Evolutionary conservation across 2,113 vertebrate species (phyloP).

Genomic region (Desmodus rotundus): DNA sequence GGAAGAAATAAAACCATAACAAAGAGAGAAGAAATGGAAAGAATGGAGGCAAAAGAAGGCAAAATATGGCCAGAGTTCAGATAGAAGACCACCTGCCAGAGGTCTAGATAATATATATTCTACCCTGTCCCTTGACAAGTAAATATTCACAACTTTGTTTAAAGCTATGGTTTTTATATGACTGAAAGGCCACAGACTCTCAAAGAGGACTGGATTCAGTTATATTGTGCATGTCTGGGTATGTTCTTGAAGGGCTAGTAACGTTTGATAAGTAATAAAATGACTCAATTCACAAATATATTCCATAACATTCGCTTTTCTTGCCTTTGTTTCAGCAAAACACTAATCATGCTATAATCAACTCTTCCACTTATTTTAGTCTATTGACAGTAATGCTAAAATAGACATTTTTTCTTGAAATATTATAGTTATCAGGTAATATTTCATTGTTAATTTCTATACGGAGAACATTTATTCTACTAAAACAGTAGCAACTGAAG

Average conservation of each 20-base stretch:
- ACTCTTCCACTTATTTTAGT: conserved; percentile 22
- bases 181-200: background rate
- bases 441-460: conserved; percentile 15
- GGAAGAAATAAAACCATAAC: background rate
- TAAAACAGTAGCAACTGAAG: background rate
- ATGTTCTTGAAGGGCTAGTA: conserved; percentile 21
- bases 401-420: conserved; percentile 23
- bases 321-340: conserved; percentile 57
- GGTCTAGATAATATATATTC: background rate
- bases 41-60: background rate
- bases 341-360: conserved; percentile 34
- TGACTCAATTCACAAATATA: conserved; percentile 24
- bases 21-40: background rate
- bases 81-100: background rate
- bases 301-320: conserved; percentile 23
- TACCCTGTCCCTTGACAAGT: background rate
- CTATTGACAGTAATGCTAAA: conserved; percentile 37
- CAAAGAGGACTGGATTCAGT: conserved; percentile 24
- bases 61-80: background rate
- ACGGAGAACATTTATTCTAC: background rate
- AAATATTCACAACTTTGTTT: background rate
- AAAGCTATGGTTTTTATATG: conserved; percentile 8
- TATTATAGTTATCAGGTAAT: background rate
- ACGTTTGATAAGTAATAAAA: conserved; percentile 37
- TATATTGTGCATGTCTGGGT: background rate